Evolutionary conservation across 2,113 vertebrate species (phyloP).

Genomic region (Pelusios castaneus): DNA sequence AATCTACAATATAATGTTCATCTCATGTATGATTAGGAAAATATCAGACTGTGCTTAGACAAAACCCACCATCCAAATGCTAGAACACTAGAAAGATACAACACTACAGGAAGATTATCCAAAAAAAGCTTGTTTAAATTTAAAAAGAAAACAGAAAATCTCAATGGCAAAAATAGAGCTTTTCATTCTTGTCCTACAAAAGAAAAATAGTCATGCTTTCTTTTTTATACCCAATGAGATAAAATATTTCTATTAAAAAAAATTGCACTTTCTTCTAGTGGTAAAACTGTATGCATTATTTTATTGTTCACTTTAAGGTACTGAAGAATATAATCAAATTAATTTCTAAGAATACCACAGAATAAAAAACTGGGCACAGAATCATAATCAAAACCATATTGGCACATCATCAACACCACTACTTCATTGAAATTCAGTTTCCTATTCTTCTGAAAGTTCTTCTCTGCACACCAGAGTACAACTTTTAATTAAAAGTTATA

Average conservation of each 20-base stretch:
- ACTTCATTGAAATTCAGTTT: conserved; percentile 57
- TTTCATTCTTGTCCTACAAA: background rate
- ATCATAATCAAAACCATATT: background rate
- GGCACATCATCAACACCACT: background rate
- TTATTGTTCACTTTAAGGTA: background rate
- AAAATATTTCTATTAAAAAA: background rate
- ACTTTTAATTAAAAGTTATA: conserved; percentile 67
- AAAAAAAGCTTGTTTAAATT: background rate
- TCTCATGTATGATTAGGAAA: background rate
- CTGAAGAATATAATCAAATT: background rate
- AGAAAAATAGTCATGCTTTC: background rate
- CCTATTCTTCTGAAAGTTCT: conserved; percentile 39
- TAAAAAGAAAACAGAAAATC: background rate
- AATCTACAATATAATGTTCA: background rate
- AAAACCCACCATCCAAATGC: background rate
- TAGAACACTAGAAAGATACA: background rate
- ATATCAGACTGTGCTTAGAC: background rate
- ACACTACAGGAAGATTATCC: background rate
- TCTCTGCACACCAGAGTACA: conserved; percentile 39
- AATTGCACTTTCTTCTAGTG: background rate
- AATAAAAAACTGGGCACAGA: background rate
- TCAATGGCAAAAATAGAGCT: too few species aligned
- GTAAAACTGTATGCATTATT: background rate
- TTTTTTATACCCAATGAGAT: background rate
- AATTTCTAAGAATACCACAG: background rate